These are phyloP conservation scores for Volucella inflata DNA, from an alignment of 2,888 invertebrate species.

Conservation along the genomic window DNA sequence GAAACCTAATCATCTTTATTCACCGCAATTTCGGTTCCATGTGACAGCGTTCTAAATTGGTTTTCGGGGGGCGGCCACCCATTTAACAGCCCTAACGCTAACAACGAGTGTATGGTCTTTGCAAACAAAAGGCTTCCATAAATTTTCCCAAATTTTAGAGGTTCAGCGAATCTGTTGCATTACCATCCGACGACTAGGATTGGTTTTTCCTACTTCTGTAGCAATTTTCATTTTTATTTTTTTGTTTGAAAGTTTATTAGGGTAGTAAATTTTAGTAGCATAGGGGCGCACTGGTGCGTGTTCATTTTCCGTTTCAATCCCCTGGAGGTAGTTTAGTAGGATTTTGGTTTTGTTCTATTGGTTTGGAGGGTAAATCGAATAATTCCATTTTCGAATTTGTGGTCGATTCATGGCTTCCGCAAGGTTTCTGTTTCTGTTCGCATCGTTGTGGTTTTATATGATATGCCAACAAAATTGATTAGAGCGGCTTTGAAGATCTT, in stretches of 20 bases:
- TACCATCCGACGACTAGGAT: slow-evolving; percentile 63
- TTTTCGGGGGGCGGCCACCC: slow-evolving; percentile 4
- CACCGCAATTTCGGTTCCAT: slow-evolving; percentile 47
- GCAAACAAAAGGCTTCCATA: slow-evolving; percentile 38
- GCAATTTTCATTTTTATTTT: slow-evolving; percentile 26
- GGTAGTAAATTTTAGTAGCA: slow-evolving; percentile 55
- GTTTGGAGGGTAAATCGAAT: slow-evolving; percentile 38
- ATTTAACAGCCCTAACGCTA: slow-evolving; percentile 4
- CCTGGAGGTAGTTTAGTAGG: neutral
- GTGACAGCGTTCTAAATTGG: slow-evolving; percentile 48
- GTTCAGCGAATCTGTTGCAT: slow-evolving; percentile 20
- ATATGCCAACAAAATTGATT: slow-evolving; percentile 33
- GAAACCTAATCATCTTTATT: slow-evolving; percentile 62
- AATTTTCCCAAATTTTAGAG: slow-evolving; percentile 41
- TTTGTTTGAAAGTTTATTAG: slow-evolving; percentile 60
- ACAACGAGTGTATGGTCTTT: slow-evolving; percentile 4
- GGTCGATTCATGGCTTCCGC: slow-evolving; percentile 20
- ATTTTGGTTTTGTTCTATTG: slow-evolving; percentile 18
- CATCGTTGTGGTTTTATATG: slow-evolving; percentile 12
- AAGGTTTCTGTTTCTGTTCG: neutral
- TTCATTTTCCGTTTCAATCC: slow-evolving; percentile 26
- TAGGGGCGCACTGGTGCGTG: slow-evolving; percentile 5
- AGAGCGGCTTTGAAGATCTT: slow-evolving; percentile 16
- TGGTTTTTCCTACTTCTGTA: neutral
- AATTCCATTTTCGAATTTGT: slow-evolving; percentile 42